Percentiles rank a stretch among this genome's conserved stretches.
Evolutionary conservation across 2,113 vertebrate genomes (phyloP).

Genomic region (Hippocampus comes): DNA sequence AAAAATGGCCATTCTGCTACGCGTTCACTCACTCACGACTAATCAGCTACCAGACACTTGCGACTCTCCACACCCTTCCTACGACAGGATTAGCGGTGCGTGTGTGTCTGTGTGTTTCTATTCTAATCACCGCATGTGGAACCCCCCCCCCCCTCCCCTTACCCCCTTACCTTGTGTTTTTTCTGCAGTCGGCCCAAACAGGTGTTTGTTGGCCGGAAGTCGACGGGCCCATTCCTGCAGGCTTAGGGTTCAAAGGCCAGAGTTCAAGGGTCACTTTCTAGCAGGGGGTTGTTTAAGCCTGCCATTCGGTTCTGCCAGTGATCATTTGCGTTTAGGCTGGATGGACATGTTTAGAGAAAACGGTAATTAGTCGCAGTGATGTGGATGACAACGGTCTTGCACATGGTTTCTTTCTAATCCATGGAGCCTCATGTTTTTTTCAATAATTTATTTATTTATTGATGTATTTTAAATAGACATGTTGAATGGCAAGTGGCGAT

Average conservation of each 20-base stretch:
- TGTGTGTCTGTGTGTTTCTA: constrained; percentile 39
- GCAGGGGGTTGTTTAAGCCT: constrained; percentile 41
- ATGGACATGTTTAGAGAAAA: constrained; percentile 30
- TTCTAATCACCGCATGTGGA: not conserved
- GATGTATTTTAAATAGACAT: not conserved
- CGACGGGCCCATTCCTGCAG: constrained; percentile 21
- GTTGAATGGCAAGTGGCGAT: too few relatives aligned
- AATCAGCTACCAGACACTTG: constrained; percentile 55
- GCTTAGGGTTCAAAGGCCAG: constrained; percentile 39
- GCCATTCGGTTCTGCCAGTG: constrained; percentile 36
- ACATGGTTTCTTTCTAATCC: too few relatives aligned
- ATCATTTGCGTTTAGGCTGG: constrained; percentile 33
- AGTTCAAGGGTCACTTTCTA: constrained; percentile 57
- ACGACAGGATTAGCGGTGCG: constrained; percentile 57
- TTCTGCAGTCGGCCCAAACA: constrained; percentile 42
- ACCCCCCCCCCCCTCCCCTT: not conserved
- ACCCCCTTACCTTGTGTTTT: constrained; percentile 21
- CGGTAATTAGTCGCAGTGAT: constrained; percentile 33
- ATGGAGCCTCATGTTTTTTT: too few relatives aligned
- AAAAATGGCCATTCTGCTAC: constrained; percentile 39
- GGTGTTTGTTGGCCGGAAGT: constrained; percentile 61
- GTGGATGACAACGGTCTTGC: too few relatives aligned
- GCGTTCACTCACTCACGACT: constrained; percentile 36
- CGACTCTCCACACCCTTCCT: constrained; percentile 59
- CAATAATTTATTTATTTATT: not conserved